Evolutionary conservation across 2,797 vertebrate species (phyloP), one percentile per base, ranked within the genome.

Genomic region (Geotrypetes seraphini): DNA sequence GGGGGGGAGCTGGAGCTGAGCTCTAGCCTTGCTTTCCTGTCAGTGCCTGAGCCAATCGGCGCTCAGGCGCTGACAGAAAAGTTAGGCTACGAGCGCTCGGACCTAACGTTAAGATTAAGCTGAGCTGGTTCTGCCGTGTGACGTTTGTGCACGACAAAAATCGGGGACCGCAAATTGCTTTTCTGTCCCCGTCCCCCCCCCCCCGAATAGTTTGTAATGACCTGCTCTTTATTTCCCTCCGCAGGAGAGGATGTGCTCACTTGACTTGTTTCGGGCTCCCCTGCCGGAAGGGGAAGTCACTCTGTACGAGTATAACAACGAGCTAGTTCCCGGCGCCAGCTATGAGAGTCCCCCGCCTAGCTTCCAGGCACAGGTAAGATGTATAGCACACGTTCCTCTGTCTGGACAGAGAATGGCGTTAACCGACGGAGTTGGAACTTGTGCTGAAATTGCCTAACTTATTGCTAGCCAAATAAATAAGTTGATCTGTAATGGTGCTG

Each of bases 271-370:
- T 22, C 85, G 89, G 2, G 74, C 86, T 8, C 90, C 86, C 9
- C 69, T 81, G 5, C 56, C 78, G 7, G 28, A 49, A 3, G 87
- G 80, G 28, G 73, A 87, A 17, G 60, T 81, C 20, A 89, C 87
- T 2, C 62, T 93, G 15, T 93, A 84, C 16, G 93, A 97, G 55
- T 70, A 81, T 40, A 90, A 91, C 60, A 96, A 97, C 53, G 79
- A 83, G 31, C 62, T 96, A 50, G 66, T 92, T 19, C 76, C 79
- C 0, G 83, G 81, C 20, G 39, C 9, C 8, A 51, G 49, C 38
- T 37, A 54, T 2, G 79, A 82, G 25, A 76, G 66, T 49, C 67
- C 66, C n/a, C 71, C 75, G 13, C 54, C 73, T 5, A 31, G 66
- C 49, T 73, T 61, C 20, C 75, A 73, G 26, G 75, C 74, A 48